Conservation (phyloP, 2,113 vertebrate genomes). For the Sebastes schlegelii region DNA sequence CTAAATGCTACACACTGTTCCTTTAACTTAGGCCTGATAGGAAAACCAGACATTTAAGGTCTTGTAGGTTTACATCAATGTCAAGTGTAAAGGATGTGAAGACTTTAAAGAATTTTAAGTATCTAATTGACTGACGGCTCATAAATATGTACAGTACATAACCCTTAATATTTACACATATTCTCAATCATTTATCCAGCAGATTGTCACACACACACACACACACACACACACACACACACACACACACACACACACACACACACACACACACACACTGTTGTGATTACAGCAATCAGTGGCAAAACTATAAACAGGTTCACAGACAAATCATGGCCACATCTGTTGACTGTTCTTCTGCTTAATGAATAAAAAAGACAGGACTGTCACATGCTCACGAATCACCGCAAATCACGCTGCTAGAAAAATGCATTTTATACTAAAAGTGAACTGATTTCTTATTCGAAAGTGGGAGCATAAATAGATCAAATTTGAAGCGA, state of each 20-base stretch:
- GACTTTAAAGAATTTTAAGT: background rate
- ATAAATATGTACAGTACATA: background rate
- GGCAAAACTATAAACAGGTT: conserved; percentile 42
- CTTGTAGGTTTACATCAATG: background rate
- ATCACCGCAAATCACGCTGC: conserved; percentile 59
- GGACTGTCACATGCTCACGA: conserved; percentile 60
- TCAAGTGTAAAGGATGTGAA: background rate
- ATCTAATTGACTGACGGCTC: background rate
- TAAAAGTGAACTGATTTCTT: conserved; percentile 75
- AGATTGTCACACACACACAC: background rate
- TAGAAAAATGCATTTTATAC: conserved; percentile 67
- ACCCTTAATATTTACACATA: conserved; percentile 25
- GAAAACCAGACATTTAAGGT: background rate
- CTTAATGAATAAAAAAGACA: conserved; percentile 37
- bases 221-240: no score
- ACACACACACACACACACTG: background rate
- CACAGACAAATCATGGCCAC: conserved; percentile 47
- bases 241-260: no score
- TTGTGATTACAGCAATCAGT: conserved; percentile 46
- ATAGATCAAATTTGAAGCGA: conserved; percentile 71
- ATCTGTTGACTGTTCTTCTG: conserved; percentile 63
- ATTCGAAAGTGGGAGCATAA: conserved; percentile 72
- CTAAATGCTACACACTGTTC: no score
- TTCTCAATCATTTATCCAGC: conserved; percentile 33
- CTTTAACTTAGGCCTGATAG: background rate